These are phyloP conservation scores for Drosophila silvestris DNA, from an alignment of 2,888 invertebrate genomes.

Conservation along the genomic window DNA sequence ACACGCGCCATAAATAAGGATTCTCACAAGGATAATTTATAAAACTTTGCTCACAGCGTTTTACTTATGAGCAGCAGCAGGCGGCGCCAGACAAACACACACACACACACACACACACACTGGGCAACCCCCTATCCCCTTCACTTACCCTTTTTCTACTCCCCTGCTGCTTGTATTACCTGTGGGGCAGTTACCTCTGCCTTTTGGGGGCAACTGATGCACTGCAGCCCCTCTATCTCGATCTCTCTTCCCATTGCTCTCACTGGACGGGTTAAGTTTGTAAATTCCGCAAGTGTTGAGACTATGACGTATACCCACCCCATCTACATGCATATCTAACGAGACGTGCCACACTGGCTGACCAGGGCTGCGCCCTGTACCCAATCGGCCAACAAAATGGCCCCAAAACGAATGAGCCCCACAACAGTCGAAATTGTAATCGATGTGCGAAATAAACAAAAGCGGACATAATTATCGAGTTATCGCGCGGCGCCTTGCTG, in stretches of 20 bases:
- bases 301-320: constrained; percentile 63
- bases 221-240: constrained; percentile 13
- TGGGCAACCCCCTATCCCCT: neutral
- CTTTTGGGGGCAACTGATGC: constrained; percentile 41
- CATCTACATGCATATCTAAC: constrained; percentile 23
- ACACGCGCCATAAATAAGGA: constrained; percentile 85
- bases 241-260: neutral
- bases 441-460: constrained; percentile 85
- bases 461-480: constrained; percentile 86
- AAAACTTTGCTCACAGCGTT: constrained; percentile 83
- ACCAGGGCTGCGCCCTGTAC: constrained; percentile 31
- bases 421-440: constrained; percentile 83
- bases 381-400: constrained; percentile 53
- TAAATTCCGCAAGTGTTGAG: constrained; percentile 67
- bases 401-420: constrained; percentile 22
- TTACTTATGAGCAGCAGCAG: constrained; percentile 79
- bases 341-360: constrained; percentile 23
- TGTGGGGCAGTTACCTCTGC: constrained; percentile 46
- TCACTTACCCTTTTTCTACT: neutral
- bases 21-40: constrained; percentile 86
- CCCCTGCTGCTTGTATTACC: constrained; percentile 22
- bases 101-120: constrained; percentile 8
- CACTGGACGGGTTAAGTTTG: constrained; percentile 57
- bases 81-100: constrained; percentile 67
- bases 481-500: constrained; percentile 83